Evolutionary conservation across 2,888 invertebrate genomes (phyloP), one percentile per base, ranked within the genome.

Genomic region (Mycalesis mineus): DNA sequence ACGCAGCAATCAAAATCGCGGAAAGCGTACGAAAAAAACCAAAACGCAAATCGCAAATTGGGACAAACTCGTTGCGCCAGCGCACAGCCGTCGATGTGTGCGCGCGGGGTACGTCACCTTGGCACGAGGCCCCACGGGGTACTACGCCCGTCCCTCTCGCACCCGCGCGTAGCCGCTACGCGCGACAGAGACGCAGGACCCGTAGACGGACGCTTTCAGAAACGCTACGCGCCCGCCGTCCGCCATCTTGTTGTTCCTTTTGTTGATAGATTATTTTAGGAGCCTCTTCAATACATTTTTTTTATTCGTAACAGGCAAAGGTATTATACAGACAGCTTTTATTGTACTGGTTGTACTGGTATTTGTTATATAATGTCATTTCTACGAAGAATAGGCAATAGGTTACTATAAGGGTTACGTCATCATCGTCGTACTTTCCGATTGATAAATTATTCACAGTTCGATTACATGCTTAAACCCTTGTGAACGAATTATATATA

Each of bases 191-290:
- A 86, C 68, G 65, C 72, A 58, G 69, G 64, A 69, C 71, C 76
- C 86, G 88, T 86, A 87, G 86, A 85, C 78, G 64, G 77, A 82
- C 84, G 88, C 88, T 88, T 88, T 88, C 88, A 84, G 88, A 86
- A 80, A 82, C 78, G 87, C 87, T 87, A 87, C 87, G 86, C 83
- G 79, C 74, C 73, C 69, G 69, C 65, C 72, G 70, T 64, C 80
- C 71, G 87, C 88, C 88, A 88, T 88, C 79, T 88, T 88, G 85
- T 80, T 75, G 71, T 75, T 77, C 77, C 74, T 79, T 80, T 82
- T 78, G 76, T 80, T 72, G 77, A 75, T 74, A 73, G 73, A 77
- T 77, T 77, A 78, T 79, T 62, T 80, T 68, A 62, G 67, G 65
- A 66, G 64, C 64, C 66, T 68, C 64, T 62, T 63, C 58, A 58